Base-by-base conservation (phyloP, 2,888 invertebrate genomes). In the Amphipoea lucens region DNA sequence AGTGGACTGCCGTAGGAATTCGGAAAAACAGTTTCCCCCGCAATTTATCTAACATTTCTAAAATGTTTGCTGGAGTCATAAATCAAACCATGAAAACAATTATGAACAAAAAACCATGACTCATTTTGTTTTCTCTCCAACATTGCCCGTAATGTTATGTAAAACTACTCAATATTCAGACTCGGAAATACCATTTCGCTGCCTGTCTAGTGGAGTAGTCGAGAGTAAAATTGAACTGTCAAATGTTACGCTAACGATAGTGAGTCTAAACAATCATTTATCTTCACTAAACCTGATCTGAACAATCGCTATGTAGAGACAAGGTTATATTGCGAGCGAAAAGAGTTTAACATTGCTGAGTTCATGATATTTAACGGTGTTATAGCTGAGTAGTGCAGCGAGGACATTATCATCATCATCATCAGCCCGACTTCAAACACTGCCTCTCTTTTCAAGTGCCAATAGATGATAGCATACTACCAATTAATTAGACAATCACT, bases 201-300 rank as follows among this genome's bases (percentile, higher is more conserved):
- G 9, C 7, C 69, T 40, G 40, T 62, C 48, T 72, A 0, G 0
- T 17, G 11, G 1, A 57, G 0, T 40, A 5, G 11, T 76, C 54
- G 68, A 78, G 45, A 78, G 62, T 82, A 54, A 74, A 79, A 80
- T 77, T 75, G 62, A 76, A 68, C 68, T 77, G 89, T 83, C 81
- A 88, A 85, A 75, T 48, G 17, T 69, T 65, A 68, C n/a, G 60
- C 76, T 74, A 76, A 87, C 76, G 66, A 81, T 63, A 74, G 66
- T 65, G 66, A 69, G 68, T 75, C 72, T 69, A 74, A 82, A 84
- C 82, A 85, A 42, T 70, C 20, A 85, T 89, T 87, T 82, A 76
- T 88, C 76, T 79, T 81, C 60, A 82, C 70, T 57, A 74, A 84
- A 82, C 84, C 73, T 81, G 83, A 67, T 79, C 45, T 57, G 14